Percentiles rank a stretch among this genome's conserved stretches.
Evolutionary conservation across 2,797 vertebrate species (phyloP).

Genomic region (Benthosema pterotum): DNA sequence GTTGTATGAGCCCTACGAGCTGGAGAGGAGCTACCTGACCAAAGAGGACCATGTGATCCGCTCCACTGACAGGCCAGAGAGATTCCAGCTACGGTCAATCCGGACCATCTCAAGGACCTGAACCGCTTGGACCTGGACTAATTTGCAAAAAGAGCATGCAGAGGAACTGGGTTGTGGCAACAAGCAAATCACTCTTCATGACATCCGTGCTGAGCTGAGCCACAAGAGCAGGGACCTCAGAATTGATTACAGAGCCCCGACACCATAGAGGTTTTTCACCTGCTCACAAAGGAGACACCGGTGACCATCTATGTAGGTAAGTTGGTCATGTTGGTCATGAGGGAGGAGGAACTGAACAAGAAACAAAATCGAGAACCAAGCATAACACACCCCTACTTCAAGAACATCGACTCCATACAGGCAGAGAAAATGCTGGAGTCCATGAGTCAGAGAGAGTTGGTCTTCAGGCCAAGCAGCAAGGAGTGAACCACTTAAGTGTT

Average conservation of each 20-base stretch:
- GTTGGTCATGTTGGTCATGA: conserved; percentile 96
- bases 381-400: conserved; percentile 98
- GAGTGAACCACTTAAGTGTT: conserved; percentile 96
- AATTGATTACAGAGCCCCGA: conserved; percentile 92
- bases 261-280: conserved; percentile 96
- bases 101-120: conserved; percentile 95
- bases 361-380: conserved; percentile 96
- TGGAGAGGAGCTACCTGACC: conserved; percentile 98
- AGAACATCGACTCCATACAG: conserved; percentile 99
- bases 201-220: conserved; percentile 97
- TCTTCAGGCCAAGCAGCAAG: conserved; percentile 98
- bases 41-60: conserved; percentile 99
- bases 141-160: conserved; percentile 96
- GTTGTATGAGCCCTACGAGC: conserved; percentile 96
- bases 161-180: conserved; percentile 99
- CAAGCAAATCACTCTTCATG: conserved; percentile 97
- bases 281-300: conserved; percentile 98
- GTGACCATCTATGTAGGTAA: conserved; percentile 99
- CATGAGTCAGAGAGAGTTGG: conserved; percentile 96
- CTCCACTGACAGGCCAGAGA: conserved; percentile 95
- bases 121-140: conserved; percentile 97
- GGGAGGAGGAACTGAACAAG: conserved; percentile 93
- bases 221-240: conserved; percentile 97
- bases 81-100: conserved; percentile 95
- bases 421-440: conserved; percentile 99